phyloP scores from a whole-genome alignment of 1,140 invertebrate genomes.

The Nasonia vitripennis region DNA sequence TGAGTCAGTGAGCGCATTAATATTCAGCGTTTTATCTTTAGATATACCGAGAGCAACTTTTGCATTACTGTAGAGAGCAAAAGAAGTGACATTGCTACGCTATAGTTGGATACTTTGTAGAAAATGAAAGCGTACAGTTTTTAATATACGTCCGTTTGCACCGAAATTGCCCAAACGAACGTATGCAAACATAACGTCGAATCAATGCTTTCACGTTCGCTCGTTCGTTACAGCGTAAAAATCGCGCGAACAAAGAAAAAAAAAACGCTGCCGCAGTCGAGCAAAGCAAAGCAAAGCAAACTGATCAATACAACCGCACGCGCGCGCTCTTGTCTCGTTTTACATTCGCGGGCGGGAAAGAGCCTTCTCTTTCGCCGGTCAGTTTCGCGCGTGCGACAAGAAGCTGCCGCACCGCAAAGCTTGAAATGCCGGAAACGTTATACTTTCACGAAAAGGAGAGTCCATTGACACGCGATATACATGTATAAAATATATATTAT shows the following conservation, averaged over 20 bases:
- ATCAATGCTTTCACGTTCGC: background rate
- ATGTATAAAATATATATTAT: background rate
- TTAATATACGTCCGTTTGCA: too few relatives aligned
- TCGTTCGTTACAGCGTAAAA: background rate
- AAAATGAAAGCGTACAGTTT: too few relatives aligned
- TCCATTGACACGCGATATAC: conserved; percentile 8
- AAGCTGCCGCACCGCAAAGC: background rate
- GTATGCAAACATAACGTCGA: background rate
- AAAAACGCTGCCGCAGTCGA: background rate
- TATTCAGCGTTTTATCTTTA: too few relatives aligned
- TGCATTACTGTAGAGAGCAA: too few relatives aligned
- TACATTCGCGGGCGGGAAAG: background rate
- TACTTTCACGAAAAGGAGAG: conserved; percentile 42
- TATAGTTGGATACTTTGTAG: too few relatives aligned
- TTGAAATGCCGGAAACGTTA: conserved; percentile 32
- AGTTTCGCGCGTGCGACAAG: background rate
- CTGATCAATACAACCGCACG: conserved; percentile 14
- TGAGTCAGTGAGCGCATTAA: too few relatives aligned
- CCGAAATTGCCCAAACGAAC: too few relatives aligned
- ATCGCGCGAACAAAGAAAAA: background rate
- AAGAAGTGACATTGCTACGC: too few relatives aligned
- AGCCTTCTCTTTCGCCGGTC: background rate
- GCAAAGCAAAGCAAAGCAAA: background rate
- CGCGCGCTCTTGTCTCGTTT: background rate
- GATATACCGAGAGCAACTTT: too few relatives aligned